These are phyloP conservation scores for Torymus tubicola DNA, from an alignment of 2,888 invertebrate genomes.

Conservation along the genomic window DNA sequence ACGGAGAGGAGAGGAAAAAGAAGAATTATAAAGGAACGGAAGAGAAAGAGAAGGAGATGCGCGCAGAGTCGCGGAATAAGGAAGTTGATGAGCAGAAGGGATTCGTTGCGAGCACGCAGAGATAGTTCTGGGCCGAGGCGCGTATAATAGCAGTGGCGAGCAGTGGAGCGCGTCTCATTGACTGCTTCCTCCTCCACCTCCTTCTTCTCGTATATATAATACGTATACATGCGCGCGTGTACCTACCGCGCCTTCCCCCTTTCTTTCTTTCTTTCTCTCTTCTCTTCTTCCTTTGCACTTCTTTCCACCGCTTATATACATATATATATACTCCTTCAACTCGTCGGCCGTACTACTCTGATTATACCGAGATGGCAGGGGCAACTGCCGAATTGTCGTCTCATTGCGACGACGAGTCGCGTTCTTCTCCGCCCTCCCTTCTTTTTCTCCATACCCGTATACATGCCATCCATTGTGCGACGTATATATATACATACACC, in stretches of 20 bases:
- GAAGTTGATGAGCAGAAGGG: conserved; percentile 25
- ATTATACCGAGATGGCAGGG: not conserved
- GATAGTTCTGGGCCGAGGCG: conserved; percentile 6
- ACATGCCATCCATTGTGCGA: conserved; percentile 22
- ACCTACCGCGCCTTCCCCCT: not conserved
- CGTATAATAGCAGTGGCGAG: not conserved
- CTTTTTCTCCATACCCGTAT: not conserved
- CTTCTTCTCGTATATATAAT: conserved; percentile 4
- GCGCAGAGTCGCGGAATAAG: conserved; percentile 8
- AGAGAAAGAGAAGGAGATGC: not conserved
- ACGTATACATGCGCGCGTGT: not conserved
- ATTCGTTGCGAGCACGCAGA: not conserved
- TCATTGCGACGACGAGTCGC: conserved; percentile 2
- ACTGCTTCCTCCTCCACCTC: conserved; percentile 11
- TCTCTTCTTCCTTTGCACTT: conserved; percentile 5
- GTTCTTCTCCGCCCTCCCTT: not conserved
- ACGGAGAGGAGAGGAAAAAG: not conserved
- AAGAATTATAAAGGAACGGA: conserved; percentile 2
- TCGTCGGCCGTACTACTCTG: not conserved
- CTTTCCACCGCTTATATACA: not conserved
- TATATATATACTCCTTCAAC: too few relatives aligned
- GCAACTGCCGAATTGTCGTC: conserved; percentile 12
- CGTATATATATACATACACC: not conserved
- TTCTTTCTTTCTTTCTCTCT: not conserved
- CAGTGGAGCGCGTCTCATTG: conserved; percentile 31